Base-by-base conservation (phyloP, 2,888 invertebrate species). In the Lycaena phlaeas region DNA sequence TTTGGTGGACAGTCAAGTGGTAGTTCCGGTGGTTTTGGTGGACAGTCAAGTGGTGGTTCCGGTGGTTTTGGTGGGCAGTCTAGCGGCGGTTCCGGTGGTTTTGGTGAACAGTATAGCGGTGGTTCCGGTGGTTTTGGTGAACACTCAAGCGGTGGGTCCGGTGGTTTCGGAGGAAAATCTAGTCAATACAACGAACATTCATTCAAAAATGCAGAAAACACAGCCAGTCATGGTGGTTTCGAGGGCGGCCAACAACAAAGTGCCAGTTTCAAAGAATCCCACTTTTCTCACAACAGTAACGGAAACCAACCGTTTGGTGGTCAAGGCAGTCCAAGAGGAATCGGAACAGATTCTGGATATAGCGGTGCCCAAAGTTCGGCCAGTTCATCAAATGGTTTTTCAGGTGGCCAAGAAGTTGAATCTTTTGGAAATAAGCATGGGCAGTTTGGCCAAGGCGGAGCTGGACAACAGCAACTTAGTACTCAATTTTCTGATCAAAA, bases 201-300 rank as follows among this genome's bases (percentile, higher is more conserved):
- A 9, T n/a, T n/a, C n/a, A 28, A 14, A 6, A 14, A 14, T 7
- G 29, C 1, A 12, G 27, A 12, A 22, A n/a, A n/a, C n/a, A n/a
- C n/a, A n/a, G n/a, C n/a, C n/a, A n/a, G n/a, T n/a, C n/a, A 10
- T 4, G 30, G 15, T 1, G 15, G 15, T n/a, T 15, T n/a, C 12
- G 18, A 22, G n/a, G 38, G 26, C 2, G 31, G 31, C 2, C 36
- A 41, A 10, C 37, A 40, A 29, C 31, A 14, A 6, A 49, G 48
- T 31, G 42, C 49, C 15, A 51, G 51, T 22, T 60, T 46, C 17
- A 57, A 63, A 40, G 60, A 64, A 48, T 58, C 61, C 4, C 61
- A 58, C 7, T 53, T 45, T 18, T 54, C 59, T 0, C 57, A 49
- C 39, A 53, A 64, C 27, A 56, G 46, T 14, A 53, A 49, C 1